A percentile compares a stretch with the other conserved stretches of the same genome.
Evolutionary conservation across 2,113 vertebrate genomes (phyloP).

Genomic region (Cricetomys ansorgei): DNA sequence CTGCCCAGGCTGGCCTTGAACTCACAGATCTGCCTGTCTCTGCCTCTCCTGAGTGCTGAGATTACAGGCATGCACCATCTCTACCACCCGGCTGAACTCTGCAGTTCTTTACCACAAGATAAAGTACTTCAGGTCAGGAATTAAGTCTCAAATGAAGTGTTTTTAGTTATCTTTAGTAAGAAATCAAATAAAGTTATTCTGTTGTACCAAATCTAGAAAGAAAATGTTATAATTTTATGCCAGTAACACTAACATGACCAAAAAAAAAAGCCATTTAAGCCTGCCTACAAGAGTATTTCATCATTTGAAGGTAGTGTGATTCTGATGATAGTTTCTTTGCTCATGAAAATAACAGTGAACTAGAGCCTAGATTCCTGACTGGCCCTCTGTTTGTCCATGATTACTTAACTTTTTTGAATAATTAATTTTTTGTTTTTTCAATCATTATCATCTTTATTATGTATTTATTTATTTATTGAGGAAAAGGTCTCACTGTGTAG

Average conservation of each 20-base stretch:
- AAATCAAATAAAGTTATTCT: constrained; percentile 3
- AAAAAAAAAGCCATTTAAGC: constrained; percentile 20
- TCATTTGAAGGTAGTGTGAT: constrained; percentile 23
- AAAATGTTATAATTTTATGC: neutral
- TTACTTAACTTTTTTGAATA: neutral
- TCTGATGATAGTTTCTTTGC: neutral
- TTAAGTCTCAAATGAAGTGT: neutral
- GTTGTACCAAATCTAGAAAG: neutral
- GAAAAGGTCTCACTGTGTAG: neutral
- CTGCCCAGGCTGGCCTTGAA: too few species aligned
- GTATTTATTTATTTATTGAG: neutral
- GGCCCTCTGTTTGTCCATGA: neutral
- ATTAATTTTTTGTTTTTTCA: neutral
- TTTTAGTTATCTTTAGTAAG: constrained; percentile 10
- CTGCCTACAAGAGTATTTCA: neutral
- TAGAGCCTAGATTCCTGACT: neutral
- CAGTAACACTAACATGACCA: neutral
- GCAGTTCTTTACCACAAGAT: neutral
- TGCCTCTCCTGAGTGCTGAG: too few species aligned
- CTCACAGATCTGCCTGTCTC: too few species aligned
- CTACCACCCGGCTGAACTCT: too few species aligned
- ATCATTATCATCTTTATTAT: neutral
- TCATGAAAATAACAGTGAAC: constrained; percentile 29
- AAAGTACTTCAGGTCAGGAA: neutral
- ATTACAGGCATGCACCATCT: too few species aligned